Evolutionary conservation across 2,113 vertebrate species (phyloP).

Genomic region (Cyanistes caeruleus): DNA sequence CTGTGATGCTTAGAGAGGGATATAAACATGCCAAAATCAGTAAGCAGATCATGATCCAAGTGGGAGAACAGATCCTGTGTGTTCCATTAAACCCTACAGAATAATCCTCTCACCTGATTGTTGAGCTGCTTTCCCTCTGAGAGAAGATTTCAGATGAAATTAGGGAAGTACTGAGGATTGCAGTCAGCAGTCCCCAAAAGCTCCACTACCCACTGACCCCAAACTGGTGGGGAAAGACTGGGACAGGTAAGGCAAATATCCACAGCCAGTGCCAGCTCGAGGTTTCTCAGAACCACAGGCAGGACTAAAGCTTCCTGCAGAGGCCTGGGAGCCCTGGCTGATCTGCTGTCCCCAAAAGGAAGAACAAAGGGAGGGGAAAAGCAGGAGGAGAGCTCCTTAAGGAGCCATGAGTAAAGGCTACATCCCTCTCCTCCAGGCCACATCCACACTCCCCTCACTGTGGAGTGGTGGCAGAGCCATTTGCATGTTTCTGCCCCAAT

Average conservation of each 20-base stretch:
- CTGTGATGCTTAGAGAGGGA: not conserved
- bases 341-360: not conserved
- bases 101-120: not conserved
- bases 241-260: not conserved
- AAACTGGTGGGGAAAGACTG: not conserved
- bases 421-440: not conserved
- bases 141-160: not conserved
- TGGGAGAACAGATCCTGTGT: not conserved
- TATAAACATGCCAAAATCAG: constrained; percentile 25
- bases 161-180: not conserved
- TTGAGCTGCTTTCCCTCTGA: not conserved
- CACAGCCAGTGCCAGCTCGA: not conserved
- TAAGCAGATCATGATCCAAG: not conserved
- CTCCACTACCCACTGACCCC: not conserved
- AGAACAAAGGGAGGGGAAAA: not conserved
- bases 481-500: not conserved
- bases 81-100: not conserved
- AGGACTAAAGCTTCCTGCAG: not conserved
- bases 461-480: not conserved
- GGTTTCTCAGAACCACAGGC: not conserved
- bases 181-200: not conserved
- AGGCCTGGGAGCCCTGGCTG: not conserved
- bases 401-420: not conserved
- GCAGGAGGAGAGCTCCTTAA: not conserved
- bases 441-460: not conserved